phyloP scores from a whole-genome alignment of 2,797 vertebrate species.

The Phrynocephalus forsythii region DNA sequence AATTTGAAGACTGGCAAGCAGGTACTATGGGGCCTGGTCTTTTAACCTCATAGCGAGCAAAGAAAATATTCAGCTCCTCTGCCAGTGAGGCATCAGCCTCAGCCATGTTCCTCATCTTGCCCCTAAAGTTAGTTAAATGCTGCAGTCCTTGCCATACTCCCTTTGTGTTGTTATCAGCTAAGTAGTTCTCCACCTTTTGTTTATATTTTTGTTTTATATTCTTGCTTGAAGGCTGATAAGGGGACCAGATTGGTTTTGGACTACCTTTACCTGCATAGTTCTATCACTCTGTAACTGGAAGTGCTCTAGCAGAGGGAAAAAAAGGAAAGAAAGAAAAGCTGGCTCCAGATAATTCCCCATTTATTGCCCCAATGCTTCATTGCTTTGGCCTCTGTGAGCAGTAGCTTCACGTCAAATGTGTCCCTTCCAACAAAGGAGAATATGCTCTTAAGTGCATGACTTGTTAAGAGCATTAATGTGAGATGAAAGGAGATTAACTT shows the following conservation, averaged over 20 bases:
- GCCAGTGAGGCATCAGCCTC: too few species aligned
- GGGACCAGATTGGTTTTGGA: not conserved
- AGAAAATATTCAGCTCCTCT: too few species aligned
- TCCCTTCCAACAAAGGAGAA: constrained; percentile 27
- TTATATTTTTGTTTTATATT: too few species aligned
- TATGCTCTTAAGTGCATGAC: constrained; percentile 41
- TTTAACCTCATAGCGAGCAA: too few species aligned
- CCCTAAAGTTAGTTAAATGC: too few species aligned
- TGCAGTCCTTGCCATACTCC: too few species aligned
- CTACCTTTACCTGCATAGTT: constrained; percentile 7
- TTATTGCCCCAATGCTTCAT: constrained; percentile 23
- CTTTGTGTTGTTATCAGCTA: too few species aligned
- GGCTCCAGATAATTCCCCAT: constrained; percentile 3
- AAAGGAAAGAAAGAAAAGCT: not conserved
- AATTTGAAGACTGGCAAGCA: too few species aligned
- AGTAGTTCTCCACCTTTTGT: too few species aligned
- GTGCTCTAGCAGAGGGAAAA: not conserved
- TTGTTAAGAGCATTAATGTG: constrained; percentile 36
- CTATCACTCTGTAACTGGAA: constrained; percentile 3
- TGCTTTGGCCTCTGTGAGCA: constrained; percentile 2
- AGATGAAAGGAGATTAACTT: constrained; percentile 25
- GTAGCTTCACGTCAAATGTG: constrained; percentile 18
- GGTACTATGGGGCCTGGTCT: too few species aligned
- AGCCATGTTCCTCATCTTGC: too few species aligned
- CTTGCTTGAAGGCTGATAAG: constrained; percentile 4